Conservation (phyloP, 2,797 vertebrate genomes). For the Austrolebias charrua region DNA sequence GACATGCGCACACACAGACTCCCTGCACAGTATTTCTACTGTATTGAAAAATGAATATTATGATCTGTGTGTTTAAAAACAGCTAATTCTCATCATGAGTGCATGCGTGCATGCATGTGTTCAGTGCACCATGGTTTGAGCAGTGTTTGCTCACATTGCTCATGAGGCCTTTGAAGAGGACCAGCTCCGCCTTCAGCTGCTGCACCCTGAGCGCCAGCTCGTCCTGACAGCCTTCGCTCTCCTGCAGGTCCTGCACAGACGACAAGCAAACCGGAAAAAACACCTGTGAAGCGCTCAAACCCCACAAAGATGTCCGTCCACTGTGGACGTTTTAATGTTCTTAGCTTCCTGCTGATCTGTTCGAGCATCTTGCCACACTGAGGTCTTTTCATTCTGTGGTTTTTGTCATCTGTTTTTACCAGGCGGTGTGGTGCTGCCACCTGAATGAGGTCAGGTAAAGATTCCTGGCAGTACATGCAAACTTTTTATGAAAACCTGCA, state of each 20-base stretch:
- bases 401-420: conserved; percentile 32
- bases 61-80: background rate
- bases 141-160: conserved; percentile 87
- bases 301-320: background rate
- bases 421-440: background rate
- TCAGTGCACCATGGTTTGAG: background rate
- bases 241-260: conserved; percentile 87
- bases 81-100: background rate
- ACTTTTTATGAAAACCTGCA: background rate
- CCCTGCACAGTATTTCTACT: too few species aligned
- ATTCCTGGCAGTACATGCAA: conserved; percentile 17
- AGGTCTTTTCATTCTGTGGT: background rate
- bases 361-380: conserved; percentile 2
- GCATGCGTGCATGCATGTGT: background rate
- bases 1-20: too few species aligned
- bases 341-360: conserved; percentile 14
- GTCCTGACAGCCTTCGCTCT: conserved; percentile 95
- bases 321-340: background rate
- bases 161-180: conserved; percentile 98
- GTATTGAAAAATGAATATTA: too few species aligned
- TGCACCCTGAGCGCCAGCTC: conserved; percentile 93
- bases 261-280: background rate
- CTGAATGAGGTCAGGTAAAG: conserved; percentile 26
- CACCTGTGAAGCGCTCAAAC: conserved; percentile 9
- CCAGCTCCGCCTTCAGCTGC: conserved; percentile 94